Conservation (phyloP, 2,888 invertebrate genomes). For the Poecilobothrus nobilitatus region DNA sequence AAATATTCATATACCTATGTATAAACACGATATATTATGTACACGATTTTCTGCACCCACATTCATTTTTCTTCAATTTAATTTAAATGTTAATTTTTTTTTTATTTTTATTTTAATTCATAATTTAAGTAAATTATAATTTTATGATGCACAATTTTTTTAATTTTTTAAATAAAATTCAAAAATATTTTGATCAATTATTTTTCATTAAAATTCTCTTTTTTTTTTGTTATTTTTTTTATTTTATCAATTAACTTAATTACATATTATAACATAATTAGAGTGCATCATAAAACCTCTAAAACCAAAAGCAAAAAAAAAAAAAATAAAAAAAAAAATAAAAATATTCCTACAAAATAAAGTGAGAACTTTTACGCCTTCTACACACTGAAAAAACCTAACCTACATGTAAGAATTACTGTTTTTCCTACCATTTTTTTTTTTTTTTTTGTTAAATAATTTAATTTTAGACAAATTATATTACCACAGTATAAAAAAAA, state of each 20-base stretch:
- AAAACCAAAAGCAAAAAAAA: neutral
- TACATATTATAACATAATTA: neutral
- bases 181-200: no score
- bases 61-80: no score
- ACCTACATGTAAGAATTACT: neutral
- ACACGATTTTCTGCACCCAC: no score
- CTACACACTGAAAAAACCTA: neutral
- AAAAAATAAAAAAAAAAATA: neutral
- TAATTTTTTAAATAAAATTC: no score
- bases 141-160: no score
- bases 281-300: neutral
- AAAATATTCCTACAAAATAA: neutral
- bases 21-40: no score
- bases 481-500: neutral
- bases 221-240: neutral
- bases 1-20: no score
- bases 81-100: no score
- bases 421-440: no score
- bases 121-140: no score
- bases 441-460: neutral
- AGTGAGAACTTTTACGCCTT: conserved; percentile 1
- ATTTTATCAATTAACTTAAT: neutral
- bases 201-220: no score
- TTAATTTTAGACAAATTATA: conserved; percentile 6
- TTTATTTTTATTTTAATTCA: no score